Evolutionary conservation across 2,797 vertebrate genomes (phyloP).

Genomic region (Tapirus indicus): DNA sequence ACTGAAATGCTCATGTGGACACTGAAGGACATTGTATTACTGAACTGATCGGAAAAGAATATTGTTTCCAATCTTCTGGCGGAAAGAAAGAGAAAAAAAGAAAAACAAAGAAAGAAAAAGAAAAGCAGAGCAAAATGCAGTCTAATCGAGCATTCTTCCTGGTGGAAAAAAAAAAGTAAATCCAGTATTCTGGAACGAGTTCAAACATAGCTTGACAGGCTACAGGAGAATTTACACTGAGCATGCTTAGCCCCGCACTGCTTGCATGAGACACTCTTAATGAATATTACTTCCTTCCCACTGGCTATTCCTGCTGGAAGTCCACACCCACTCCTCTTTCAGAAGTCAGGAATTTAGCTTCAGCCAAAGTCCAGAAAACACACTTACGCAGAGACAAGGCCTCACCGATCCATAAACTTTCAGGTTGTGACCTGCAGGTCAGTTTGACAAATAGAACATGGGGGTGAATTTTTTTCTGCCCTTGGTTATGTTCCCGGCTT

Average conservation of each 20-base stretch:
- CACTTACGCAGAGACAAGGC: slow-evolving; percentile 84
- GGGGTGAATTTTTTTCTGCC: slow-evolving; percentile 83
- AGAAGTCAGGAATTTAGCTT: slow-evolving; percentile 91
- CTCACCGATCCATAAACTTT: slow-evolving; percentile 87
- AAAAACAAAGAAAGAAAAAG: background rate
- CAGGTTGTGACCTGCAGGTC: slow-evolving; percentile 88
- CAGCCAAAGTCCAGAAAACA: slow-evolving; percentile 91
- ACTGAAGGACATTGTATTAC: slow-evolving; percentile 64
- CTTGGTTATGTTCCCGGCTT: slow-evolving; percentile 85
- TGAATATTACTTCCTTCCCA: slow-evolving; percentile 91
- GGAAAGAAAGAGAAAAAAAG: background rate
- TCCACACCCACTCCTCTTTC: slow-evolving; percentile 90
- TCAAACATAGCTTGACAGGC: slow-evolving; percentile 88
- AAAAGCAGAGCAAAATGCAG: slow-evolving; percentile 71
- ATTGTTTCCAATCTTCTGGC: slow-evolving; percentile 78
- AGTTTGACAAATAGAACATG: slow-evolving; percentile 87
- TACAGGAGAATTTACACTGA: slow-evolving; percentile 83
- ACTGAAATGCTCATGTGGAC: slow-evolving; percentile 72
- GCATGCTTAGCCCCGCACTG: slow-evolving; percentile 86
- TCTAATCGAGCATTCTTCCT: slow-evolving; percentile 78
- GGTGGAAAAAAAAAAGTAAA: slow-evolving; percentile 82
- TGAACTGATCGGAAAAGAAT: slow-evolving; percentile 73
- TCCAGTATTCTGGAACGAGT: slow-evolving; percentile 85
- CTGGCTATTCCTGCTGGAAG: slow-evolving; percentile 87
- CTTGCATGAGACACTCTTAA: slow-evolving; percentile 87